Base-by-base conservation (phyloP, 2,113 vertebrate species). In the Labrus mixtus region DNA sequence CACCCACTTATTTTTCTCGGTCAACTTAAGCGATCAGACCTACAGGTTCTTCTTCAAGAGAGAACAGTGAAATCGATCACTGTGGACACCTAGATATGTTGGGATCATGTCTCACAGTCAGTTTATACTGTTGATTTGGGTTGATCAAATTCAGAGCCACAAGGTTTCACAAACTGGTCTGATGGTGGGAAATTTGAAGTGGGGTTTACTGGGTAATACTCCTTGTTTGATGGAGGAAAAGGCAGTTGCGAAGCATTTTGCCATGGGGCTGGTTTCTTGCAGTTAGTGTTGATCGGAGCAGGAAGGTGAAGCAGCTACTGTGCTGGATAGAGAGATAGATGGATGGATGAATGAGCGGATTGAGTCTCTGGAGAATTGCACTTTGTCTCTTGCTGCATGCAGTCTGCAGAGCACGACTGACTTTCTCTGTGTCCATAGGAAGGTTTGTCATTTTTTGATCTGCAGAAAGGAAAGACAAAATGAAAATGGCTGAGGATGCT, bases 391-490 rank as follows among this genome's bases (percentile, higher is more conserved):
- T 72, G 79, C 73, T 70, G 54, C 85, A 77, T 69, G 65, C 62
- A 15, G 69, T 41, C 39, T 75, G 17, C 37, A 57, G 76, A 79
- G 80, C 23, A 15, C 1, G 48, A 67, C 51, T 3, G 37, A 59
- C 54, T 54, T 20, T 56, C 68, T 66, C 61, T 37, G 78, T 9
- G 10, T 57, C 15, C 20, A 63, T 6, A 16, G 67, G 39, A 39
- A 45, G 0, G 3, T n/a, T 60, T 50, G 48, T 95, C 88, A 94
- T 79, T 92, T 88, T 90, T 90, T 95, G 83, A 95, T 94, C 94
- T 95, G 81, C 7, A 55, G 36, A 0, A 37, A 51, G 48, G 3
- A 73, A 45, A 60, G 12, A 15, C 43, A 45, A 12, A 15, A 45
- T 33, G 29, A 33, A 33, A 33, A 25, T 25, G 25, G 3, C 25